Evolutionary conservation across 2,113 vertebrate species (phyloP).

Genomic region (Tympanuchus pallidicinctus): DNA sequence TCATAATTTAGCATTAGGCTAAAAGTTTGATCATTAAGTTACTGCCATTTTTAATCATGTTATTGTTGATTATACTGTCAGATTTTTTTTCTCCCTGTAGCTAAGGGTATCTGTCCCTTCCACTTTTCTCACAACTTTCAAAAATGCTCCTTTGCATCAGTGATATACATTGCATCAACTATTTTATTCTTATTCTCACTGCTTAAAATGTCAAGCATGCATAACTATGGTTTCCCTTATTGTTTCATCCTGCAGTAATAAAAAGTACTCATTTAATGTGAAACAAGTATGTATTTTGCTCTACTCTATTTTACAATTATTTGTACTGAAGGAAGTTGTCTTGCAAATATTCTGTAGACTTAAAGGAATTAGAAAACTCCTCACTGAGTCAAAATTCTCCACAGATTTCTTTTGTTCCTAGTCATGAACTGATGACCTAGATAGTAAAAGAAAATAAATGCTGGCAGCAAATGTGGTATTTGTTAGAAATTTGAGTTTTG

Average conservation of each 20-base stretch:
- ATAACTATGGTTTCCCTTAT: neutral
- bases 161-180: neutral
- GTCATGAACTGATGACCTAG: constrained; percentile 65
- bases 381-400: constrained; percentile 23
- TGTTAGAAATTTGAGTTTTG: constrained; percentile 39
- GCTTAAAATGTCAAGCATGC: neutral
- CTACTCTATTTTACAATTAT: neutral
- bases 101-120: neutral
- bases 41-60: neutral
- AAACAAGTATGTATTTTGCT: neutral
- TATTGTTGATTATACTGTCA: neutral
- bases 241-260: neutral
- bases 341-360: neutral
- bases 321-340: neutral
- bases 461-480: constrained; percentile 32
- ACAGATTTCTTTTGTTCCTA: constrained; percentile 37
- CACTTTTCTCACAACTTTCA: neutral
- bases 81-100: neutral
- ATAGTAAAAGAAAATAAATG: constrained; percentile 62
- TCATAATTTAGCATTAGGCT: neutral
- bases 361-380: constrained; percentile 33
- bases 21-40: neutral
- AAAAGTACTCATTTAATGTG: neutral
- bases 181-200: neutral
- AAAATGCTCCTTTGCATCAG: neutral